Percentiles rank a stretch among this genome's conserved stretches.
Evolutionary conservation across 2,797 vertebrate genomes (phyloP).

Genomic region (Carapus acus): DNA sequence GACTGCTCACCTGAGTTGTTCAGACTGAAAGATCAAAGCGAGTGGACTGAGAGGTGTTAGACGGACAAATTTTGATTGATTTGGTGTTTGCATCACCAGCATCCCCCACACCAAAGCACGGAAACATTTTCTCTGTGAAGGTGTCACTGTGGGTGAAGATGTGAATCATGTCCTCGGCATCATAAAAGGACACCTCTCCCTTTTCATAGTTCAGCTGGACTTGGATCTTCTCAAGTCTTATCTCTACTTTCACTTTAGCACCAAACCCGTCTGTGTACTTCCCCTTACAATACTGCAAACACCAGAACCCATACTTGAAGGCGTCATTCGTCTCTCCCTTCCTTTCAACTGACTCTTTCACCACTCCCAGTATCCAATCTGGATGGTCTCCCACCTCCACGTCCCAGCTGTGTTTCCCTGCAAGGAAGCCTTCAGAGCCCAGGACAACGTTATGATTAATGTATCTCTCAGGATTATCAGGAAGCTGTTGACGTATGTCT

Average conservation of each 20-base stretch:
- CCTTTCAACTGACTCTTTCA: conserved; percentile 24
- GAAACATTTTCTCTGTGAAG: conserved; percentile 32
- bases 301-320: too few species aligned
- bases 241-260: conserved; percentile 7
- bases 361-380: conserved; percentile 22
- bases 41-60: conserved; percentile 3
- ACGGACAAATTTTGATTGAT: conserved; percentile 23
- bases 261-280: background rate
- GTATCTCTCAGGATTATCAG: conserved; percentile 36
- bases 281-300: too few species aligned
- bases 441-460: background rate
- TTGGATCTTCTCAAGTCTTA: conserved; percentile 30
- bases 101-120: background rate
- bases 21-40: background rate
- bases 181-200: conserved; percentile 35
- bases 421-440: conserved; percentile 39
- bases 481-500: conserved; percentile 1
- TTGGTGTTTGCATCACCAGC: conserved; percentile 11
- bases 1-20: too few species aligned
- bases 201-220: conserved; percentile 39
- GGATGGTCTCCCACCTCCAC: conserved; percentile 42
- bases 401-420: conserved; percentile 47
- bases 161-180: conserved; percentile 24
- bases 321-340: background rate
- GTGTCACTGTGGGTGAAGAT: conserved; percentile 27